Evolutionary conservation across 2,797 vertebrate genomes (phyloP), one percentile per base, ranked within the genome.

Genomic region (Gambusia yucatana): DNA sequence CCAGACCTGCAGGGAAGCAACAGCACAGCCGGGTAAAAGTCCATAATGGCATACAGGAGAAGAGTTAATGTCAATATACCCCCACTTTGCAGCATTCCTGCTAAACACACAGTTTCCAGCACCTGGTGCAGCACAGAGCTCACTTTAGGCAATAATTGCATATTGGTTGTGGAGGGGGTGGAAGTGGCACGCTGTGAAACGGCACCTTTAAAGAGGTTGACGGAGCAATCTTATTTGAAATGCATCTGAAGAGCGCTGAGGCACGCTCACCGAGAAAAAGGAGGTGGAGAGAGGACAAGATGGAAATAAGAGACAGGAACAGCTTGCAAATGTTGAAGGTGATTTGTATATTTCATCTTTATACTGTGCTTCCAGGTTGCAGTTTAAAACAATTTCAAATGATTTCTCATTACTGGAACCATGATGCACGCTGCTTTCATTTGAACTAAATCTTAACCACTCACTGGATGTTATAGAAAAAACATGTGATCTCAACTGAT

Each of bases 141-240:
- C 80, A 85, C 86, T 86, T 91, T 74, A 84, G 87, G 80, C 70
- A 41, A 88, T 90, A 88, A 91, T 85, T 90, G 91, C 88, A 90
- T 89, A 90, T 91, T 91, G 86, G 86, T 82, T 82, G 81, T 72
- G 65, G 72, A 88, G 75, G 79, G 75, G 85, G 82, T 87, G 85
- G 86, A 88, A 92, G 87, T 85, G 87, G 74, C 88, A 78, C 20
- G 74, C 82, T 83, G 90, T 77, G 86, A 90, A 90, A 84, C 77
- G 77, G 75, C 86, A 88, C 85, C 87, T 91, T 88, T 83, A 91
- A 81, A 86, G 76, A 85, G 84, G 85, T 84, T 87, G 88, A 90
- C 89, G 83, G 90, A 87, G 86, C 82, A 90, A 90, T 90, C 86
- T 87, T 81, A 84, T 84, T 80, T 85, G 82, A 85, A 93, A 89